Base-by-base conservation (phyloP, 1,140 invertebrate species). In the Neuroterus valhalla region DNA sequence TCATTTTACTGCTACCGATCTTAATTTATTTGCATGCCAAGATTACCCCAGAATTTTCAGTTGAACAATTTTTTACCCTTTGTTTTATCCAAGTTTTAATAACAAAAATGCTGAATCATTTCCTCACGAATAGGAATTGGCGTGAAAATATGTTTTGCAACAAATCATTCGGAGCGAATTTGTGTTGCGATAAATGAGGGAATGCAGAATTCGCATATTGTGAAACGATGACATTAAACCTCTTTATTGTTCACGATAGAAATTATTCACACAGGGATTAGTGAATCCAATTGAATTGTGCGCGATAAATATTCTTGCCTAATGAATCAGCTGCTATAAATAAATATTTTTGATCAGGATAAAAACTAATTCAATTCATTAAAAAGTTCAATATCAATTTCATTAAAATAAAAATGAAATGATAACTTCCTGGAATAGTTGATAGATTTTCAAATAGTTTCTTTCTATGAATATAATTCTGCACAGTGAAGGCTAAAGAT, bases 381-480 rank as follows among this genome's bases (percentile, higher is more conserved):
- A 31, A 31, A 31, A 5, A 31, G 31, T 6, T 0, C 31, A 31
- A 31, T 5, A 31, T 38, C 1, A 38, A 38, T 38, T 38, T 8
- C 0, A 38, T 38, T 38, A 38, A 1, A 38, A 38, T 10, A 38
- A 8, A 38, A 38, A 38, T 8, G 31, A 5, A 38, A 38, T 8
- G 31, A 8, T 38, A 38, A 38, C 31, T 38, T 38, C 10, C 31
- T 38, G 10, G 10, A 38, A 5, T 38, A 8, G 6, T 8, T 38
- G 31, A 38, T 38, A 38, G 1, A 38, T 38, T 38, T 38, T 38
- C 5, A 5, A 38, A 38, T 38, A 8, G 3, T 10, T 38, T 38
- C 31, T 38, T 62, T 62, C 52, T 62, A 62, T 62, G 52, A 62
- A 62, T 62, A 31, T 23, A 62, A 62, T 26, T 62, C 52, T 62